Percentiles rank a stretch among this genome's conserved stretches.
Conservation (phyloP, 2,113 vertebrate species). For the Phasianus colchicus region DNA sequence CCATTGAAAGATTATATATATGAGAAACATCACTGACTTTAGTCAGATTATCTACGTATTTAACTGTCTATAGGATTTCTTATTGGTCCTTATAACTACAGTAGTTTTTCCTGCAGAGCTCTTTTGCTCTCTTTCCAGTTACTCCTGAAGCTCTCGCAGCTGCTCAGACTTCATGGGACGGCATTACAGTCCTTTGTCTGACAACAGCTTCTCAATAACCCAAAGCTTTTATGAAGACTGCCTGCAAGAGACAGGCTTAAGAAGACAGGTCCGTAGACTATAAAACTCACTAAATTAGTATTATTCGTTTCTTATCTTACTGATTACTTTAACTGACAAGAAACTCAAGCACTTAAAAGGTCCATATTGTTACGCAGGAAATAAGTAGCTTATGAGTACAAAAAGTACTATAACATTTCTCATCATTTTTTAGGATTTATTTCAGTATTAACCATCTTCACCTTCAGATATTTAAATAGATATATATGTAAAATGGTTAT, state of each 20-base stretch:
- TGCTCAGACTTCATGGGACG: not conserved
- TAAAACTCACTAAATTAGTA: not conserved
- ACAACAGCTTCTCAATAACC: not conserved
- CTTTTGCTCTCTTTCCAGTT: not conserved
- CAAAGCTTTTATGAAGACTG: not conserved
- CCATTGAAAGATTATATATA: not conserved
- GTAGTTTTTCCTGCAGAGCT: not conserved
- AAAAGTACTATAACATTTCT: not conserved
- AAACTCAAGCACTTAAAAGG: conserved; percentile 47
- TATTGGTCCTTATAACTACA: conserved; percentile 21
- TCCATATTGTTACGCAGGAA: not conserved
- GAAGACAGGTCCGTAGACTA: not conserved
- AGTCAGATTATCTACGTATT: not conserved
- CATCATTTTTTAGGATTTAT: not conserved
- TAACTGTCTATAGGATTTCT: not conserved
- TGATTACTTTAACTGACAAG: not conserved
- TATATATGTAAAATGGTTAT: not conserved
- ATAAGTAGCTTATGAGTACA: not conserved
- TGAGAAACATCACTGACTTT: not conserved
- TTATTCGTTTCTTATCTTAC: not conserved
- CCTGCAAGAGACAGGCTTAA: not conserved
- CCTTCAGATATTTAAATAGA: not conserved
- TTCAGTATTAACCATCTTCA: not conserved
- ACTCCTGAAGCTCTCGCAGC: not conserved
- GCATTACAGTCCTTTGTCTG: not conserved